Conservation (phyloP, 2,113 vertebrate species). For the Variabilichromis moorii region DNA sequence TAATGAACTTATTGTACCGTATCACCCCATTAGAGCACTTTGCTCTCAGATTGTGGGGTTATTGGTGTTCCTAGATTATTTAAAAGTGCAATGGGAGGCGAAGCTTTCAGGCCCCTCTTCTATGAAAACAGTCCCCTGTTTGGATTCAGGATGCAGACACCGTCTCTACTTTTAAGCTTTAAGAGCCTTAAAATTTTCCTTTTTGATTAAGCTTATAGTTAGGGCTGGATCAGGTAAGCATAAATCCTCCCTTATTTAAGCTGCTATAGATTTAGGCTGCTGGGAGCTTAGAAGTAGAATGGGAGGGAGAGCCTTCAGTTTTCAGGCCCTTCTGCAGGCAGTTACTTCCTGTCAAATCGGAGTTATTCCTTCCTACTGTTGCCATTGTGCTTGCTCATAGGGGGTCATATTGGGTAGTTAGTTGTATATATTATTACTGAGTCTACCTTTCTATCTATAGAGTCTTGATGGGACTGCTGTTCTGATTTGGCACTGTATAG, state of each 20-base stretch:
- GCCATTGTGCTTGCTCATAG: not conserved
- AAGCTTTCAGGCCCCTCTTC: not conserved
- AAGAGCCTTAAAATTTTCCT: not conserved
- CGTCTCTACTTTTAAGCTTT: not conserved
- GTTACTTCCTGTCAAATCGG: not conserved
- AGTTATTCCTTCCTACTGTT: not conserved
- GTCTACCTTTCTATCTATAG: not conserved
- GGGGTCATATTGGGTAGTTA: not conserved
- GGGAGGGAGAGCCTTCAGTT: not conserved
- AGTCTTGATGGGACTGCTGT: not conserved
- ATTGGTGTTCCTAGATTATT: not conserved
- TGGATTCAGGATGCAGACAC: not conserved
- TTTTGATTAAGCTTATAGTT: not conserved
- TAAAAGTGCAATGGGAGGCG: not conserved
- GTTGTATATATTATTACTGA: not conserved
- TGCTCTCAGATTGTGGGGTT: not conserved
- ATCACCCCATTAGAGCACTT: not conserved
- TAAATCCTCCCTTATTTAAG: not conserved
- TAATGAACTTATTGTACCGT: not conserved
- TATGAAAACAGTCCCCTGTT: not conserved
- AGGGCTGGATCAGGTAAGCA: not conserved
- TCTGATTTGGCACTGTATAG: not conserved
- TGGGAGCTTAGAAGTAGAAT: not conserved
- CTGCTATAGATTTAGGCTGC: not conserved
- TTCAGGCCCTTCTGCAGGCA: not conserved